Evolutionary conservation across 1,140 invertebrate genomes (phyloP).

Genomic region (Varroa destructor): DNA sequence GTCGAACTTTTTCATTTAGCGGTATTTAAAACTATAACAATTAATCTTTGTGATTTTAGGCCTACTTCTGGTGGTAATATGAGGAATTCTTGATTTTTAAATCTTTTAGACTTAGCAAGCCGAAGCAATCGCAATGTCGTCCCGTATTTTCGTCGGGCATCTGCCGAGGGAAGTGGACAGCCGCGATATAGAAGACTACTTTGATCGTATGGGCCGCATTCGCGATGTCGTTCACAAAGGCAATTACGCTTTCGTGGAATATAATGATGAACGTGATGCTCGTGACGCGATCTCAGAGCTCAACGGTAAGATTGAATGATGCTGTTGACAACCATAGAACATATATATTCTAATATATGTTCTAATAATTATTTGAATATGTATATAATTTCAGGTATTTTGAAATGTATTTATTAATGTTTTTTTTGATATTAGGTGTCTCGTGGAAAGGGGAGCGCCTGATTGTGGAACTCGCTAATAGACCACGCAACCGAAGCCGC

Average conservation of each 20-base stretch:
- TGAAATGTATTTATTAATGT: no score
- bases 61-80: no score
- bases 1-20: no score
- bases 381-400: no score
- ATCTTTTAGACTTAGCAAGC: no score
- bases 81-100: no score
- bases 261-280: slow-evolving; percentile 41
- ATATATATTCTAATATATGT: no score
- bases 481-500: not conserved
- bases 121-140: not conserved
- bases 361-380: no score
- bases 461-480: slow-evolving; percentile 26
- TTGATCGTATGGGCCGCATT: slow-evolving; percentile 14
- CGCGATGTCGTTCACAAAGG: slow-evolving; percentile 24
- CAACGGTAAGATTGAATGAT: slow-evolving; percentile 36
- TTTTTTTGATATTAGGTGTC: not conserved
- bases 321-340: no score
- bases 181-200: slow-evolving; percentile 18
- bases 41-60: no score
- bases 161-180: slow-evolving; percentile 10
- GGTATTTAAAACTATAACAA: no score
- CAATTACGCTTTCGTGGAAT: slow-evolving; percentile 35
- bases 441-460: slow-evolving; percentile 25
- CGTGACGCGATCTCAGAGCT: slow-evolving; percentile 42
- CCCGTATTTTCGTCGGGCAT: slow-evolving; percentile 17